Evolutionary conservation across 2,113 vertebrate species (phyloP), one percentile per base, ranked within the genome.

Genomic region (Argyrosomus japonicus): DNA sequence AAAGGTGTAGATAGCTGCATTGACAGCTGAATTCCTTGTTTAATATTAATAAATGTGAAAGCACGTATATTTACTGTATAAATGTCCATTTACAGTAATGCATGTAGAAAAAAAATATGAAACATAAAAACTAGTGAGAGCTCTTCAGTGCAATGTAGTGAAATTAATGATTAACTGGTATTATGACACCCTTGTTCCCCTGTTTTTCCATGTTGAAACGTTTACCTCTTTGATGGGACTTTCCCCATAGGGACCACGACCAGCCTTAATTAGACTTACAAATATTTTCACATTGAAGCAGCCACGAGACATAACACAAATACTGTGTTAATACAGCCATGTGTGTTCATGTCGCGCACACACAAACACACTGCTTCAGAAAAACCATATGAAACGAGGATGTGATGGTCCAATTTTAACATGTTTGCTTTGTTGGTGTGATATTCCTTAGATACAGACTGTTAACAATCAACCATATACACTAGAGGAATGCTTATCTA

Each of bases 151-250:
- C 29, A 51, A n/a, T 54, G 8, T 14, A 51, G 15, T 11, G 3
- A 53, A 56, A 67, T 77, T 40, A 87, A 85, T 86, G 5, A 69
- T 78, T 78, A 64, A 70, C 79, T 0, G 15, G 4, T 1, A 54
- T 23, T 14, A 32, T 64, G 15, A 53, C 27, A 36, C 2, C 36
- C 12, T 13, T 48, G 12, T 5, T 36, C n/a, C 57, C 1, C 74
- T 47, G 45, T 40, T 73, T 29, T 29, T 80, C 14, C 47, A 57
- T 27, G 14, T 18, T 51, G 65, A 83, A 56, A 65, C 56, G 6
- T 77, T 64, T n/a, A 3, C 6, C 47, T 58, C 43, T 7, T 29
- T 17, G 29, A 32, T 54, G 83, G 80, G 80, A 75, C 48, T 2
- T 75, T 71, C 83, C 83, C 87, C 10, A 1, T 2, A 7, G 68